Base-by-base conservation (phyloP, 1,140 invertebrate genomes). In the Odontomachus brunneus region DNA sequence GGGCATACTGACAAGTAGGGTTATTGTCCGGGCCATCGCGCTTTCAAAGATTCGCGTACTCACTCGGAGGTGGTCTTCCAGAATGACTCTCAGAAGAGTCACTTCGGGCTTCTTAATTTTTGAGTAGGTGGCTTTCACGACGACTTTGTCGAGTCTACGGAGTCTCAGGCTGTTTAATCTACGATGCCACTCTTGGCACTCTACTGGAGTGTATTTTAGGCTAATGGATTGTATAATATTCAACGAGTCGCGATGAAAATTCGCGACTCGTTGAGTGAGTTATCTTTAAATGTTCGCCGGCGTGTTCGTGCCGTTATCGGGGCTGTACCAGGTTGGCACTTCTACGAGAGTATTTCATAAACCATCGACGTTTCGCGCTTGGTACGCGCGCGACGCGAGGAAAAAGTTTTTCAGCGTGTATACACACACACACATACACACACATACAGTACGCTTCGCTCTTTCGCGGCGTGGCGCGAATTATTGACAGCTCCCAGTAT, bases 401-500 rank as follows among this genome's bases (percentile, higher is more conserved):
- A 44, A 2, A 76, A 78, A 78, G 63, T 57, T 78, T 65, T 78
- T 69, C 22, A 55, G 12, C 14, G n/a, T n/a, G n/a, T n/a, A n/a
- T n/a, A n/a, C n/a, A n/a, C n/a, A n/a, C n/a, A n/a, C n/a, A n/a
- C n/a, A n/a, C n/a, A n/a, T n/a, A n/a, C 3, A 44, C 17, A 26
- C 29, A 5, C 29, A 33, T 5, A 33, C 2, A 33, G 7, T 55
- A n/a, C 14, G 22, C 38, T 44, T 44, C 38, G 29, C 62, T 53
- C 26, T 76, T 53, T 76, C 29, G 29, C 38, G 9, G 4, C 63
- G 59, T 9, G 55, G 19, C 22, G 22, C 14, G 51, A 78, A 69
- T 69, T 78, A 69, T 78, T 69, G 51, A 57, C 63, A 78, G 22
- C 26, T 57, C 33, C 9, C 33, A 44, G 15, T 7, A 55, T 78